Evolutionary conservation across 2,888 invertebrate genomes (phyloP).

Genomic region (Agrotis segetum): DNA sequence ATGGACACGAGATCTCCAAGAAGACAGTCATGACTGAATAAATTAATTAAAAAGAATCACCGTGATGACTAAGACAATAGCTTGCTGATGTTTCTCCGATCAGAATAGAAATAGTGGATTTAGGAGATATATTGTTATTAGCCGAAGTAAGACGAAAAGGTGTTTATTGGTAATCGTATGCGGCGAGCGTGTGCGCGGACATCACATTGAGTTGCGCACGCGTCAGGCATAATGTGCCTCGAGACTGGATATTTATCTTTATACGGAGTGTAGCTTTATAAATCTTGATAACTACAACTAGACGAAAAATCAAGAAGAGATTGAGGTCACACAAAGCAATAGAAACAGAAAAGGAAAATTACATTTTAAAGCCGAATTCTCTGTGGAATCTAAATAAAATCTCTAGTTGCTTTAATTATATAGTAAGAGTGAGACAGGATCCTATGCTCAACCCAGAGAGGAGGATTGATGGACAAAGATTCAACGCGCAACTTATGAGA

Average conservation of each 20-base stretch:
- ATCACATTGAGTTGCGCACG: conserved; percentile 84
- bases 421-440: no score
- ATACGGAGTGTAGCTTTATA: conserved; percentile 50
- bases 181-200: conserved; percentile 74
- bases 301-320: not conserved
- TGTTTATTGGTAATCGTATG: conserved; percentile 76
- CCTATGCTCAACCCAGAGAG: no score
- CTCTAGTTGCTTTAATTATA: no score
- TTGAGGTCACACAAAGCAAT: not conserved
- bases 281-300: not conserved
- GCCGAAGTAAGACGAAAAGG: conserved; percentile 50
- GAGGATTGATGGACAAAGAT: no score
- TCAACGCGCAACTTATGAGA: no score
- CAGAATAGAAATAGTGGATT: conserved; percentile 61
- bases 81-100: conserved; percentile 32
- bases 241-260: conserved; percentile 45
- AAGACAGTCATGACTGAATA: conserved; percentile 4
- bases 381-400: not conserved
- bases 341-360: not conserved
- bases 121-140: conserved; percentile 49
- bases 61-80: conserved; percentile 46
- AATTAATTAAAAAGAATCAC: conserved; percentile 31
- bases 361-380: no score
- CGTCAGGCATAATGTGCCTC: conserved; percentile 81
- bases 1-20: not conserved